These are phyloP conservation scores for Leucopsar rothschildi DNA, from an alignment of 2,113 vertebrate genomes.

Conservation along the genomic window DNA sequence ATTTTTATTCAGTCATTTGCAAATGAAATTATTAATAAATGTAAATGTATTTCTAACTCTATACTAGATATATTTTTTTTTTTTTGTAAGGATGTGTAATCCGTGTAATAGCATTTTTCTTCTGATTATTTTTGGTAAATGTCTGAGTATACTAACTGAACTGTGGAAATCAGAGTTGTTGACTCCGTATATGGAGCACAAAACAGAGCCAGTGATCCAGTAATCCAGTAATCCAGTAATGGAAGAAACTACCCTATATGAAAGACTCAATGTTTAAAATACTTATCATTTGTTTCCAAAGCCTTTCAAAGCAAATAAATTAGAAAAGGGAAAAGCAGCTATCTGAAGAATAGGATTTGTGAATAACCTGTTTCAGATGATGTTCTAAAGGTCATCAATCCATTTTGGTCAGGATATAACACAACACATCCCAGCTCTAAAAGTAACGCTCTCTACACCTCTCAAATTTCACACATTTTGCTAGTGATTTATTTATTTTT, in stretches of 20 bases:
- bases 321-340: background rate
- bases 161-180: conserved; percentile 43
- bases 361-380: background rate
- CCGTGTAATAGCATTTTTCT: background rate
- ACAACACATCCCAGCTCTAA: background rate
- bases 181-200: background rate
- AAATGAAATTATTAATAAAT: background rate
- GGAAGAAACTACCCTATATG: background rate
- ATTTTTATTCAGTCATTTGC: background rate
- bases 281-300: background rate
- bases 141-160: conserved; percentile 41
- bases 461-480: background rate
- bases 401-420: background rate
- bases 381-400: background rate
- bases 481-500: background rate
- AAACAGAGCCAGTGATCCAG: background rate
- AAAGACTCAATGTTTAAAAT: background rate
- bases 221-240: background rate
- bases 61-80: background rate
- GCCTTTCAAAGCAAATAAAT: conserved; percentile 16
- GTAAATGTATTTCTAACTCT: background rate
- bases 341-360: conserved; percentile 24
- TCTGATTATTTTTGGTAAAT: background rate
- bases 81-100: background rate
- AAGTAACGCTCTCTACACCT: background rate